These are phyloP conservation scores for Nipponia nippon DNA, from an alignment of 2,113 vertebrate species.

Conservation along the genomic window DNA sequence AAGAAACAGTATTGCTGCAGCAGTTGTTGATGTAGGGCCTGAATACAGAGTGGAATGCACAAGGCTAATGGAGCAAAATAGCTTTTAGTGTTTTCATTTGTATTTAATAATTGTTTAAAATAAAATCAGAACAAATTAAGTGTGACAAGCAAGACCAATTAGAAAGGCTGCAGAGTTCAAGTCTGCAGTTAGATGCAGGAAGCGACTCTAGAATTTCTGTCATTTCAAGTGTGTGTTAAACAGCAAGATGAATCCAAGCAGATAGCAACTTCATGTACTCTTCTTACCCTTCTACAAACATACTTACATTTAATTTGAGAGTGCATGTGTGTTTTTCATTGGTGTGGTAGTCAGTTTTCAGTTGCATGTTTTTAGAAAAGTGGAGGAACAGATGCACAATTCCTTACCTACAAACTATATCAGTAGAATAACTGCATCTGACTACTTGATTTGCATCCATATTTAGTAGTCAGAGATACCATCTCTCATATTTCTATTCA, in stretches of 20 bases:
- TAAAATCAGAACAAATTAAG: conserved; percentile 61
- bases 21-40: conserved; percentile 63
- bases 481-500: neutral
- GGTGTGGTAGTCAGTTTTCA: neutral
- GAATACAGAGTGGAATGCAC: conserved; percentile 21
- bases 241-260: conserved; percentile 3
- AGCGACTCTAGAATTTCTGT: neutral
- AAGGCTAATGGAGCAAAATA: conserved; percentile 61
- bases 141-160: conserved; percentile 49
- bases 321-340: neutral
- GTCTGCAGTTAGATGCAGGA: conserved; percentile 3
- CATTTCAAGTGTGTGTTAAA: neutral
- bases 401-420: neutral
- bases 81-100: conserved; percentile 63
- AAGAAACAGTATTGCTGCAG: conserved; percentile 70
- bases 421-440: neutral
- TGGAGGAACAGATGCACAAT: neutral
- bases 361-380: neutral
- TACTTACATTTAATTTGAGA: neutral
- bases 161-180: conserved; percentile 38
- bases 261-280: neutral
- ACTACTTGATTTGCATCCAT: neutral
- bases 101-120: conserved; percentile 68
- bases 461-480: neutral
- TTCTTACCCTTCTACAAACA: neutral